Conservation (phyloP, 2,113 vertebrate species). For the Sturnus vulgaris region DNA sequence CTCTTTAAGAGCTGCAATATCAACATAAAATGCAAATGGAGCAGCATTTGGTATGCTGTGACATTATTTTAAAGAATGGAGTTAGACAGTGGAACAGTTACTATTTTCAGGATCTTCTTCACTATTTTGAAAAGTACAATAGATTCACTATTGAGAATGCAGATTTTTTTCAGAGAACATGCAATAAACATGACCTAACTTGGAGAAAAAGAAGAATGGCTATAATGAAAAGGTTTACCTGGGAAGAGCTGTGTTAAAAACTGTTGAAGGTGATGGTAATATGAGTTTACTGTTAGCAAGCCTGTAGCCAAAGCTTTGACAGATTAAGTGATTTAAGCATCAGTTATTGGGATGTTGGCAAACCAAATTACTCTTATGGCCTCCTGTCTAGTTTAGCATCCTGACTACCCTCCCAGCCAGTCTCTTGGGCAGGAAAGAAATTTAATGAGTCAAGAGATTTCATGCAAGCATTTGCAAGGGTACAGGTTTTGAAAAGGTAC, state of each 20-base stretch:
- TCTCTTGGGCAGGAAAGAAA: background rate
- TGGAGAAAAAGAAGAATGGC: background rate
- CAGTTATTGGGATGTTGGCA: background rate
- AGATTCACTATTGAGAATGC: background rate
- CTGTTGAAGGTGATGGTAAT: accelerated
- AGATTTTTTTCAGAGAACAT: background rate
- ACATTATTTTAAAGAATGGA: background rate
- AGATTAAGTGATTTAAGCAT: background rate
- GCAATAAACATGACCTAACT: background rate
- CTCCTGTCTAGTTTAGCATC: background rate
- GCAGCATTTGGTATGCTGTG: background rate
- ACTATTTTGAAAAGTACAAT: background rate
- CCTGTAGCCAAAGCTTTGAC: background rate
- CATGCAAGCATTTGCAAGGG: background rate
- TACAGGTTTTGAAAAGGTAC: background rate
- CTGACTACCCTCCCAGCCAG: background rate
- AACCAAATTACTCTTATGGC: background rate
- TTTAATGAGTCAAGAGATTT: background rate
- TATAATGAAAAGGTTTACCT: background rate
- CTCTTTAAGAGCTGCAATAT: background rate
- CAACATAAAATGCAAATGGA: background rate
- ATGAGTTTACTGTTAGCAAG: background rate
- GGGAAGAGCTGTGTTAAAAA: background rate
- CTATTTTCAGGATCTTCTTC: background rate
- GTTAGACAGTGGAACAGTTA: background rate